Evolutionary conservation across 2,888 invertebrate species (phyloP), one percentile per base, ranked within the genome.

Genomic region (Sipha maydis): DNA sequence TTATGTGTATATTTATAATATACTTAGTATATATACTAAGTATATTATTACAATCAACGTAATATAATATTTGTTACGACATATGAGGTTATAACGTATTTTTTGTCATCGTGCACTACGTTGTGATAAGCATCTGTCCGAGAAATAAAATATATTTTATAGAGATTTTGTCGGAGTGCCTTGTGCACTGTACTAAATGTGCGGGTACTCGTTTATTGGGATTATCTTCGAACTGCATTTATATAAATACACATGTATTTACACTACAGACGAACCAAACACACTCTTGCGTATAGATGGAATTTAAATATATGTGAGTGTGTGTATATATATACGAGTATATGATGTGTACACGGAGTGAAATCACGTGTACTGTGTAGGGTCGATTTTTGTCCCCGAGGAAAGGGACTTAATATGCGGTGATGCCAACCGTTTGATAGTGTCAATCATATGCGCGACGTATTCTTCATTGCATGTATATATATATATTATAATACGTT

Each of bases 351-450:
- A 54, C 17, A 8, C 25, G 11, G 7, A 73, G 3, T 56, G 11
- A 78, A 21, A 82, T 69, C 28, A 67, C 41, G 48, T 31, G 31
- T 48, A 41, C 2, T 0, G 25, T 11, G 17, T 9, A 56, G n/a
- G 73, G 83, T 54, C 7, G 21, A 79, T 79, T 83, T 71, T 79
- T 82, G 56, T n/a, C 61, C 61, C 54, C 28, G 14, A 25, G n/a
- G 38, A 34, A 75, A 84, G 83, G 75, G 83, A 75, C 56, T 71
- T 73, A 73, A 71, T 61, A 61, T 61, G 78, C 48, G 69, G n/a
- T 41, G 85, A 85, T 85, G 69, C 78, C 78, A 85, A 67, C 78
- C 85, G 54, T 85, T 69, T 71, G 85, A 85, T 85, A 85, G 78
- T 85, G 85, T 85, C 85, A 85, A 85, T 76, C 84, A 76, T 75